phyloP scores from a whole-genome alignment of 2,113 vertebrate genomes.

The Calidris pugnax region DNA sequence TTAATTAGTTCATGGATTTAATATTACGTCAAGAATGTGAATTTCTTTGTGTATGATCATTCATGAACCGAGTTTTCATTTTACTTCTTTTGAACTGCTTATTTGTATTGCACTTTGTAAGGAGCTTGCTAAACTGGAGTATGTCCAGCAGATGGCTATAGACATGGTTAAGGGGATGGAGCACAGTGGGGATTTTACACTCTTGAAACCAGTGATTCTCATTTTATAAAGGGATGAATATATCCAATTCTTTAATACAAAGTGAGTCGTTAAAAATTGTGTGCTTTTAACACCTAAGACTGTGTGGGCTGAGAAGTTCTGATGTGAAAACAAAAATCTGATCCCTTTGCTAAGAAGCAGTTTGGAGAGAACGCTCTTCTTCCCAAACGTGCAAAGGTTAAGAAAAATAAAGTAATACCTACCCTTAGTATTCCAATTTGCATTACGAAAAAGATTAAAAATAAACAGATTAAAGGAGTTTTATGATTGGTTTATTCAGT shows the following conservation, averaged over 20 bases:
- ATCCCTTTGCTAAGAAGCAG: not conserved
- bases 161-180: not conserved
- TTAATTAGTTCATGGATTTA: not conserved
- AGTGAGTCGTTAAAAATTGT: not conserved
- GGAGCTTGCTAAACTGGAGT: not conserved
- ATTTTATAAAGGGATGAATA: not conserved
- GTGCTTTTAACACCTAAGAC: not conserved
- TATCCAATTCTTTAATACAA: slow-evolving; percentile 7
- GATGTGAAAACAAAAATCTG: slow-evolving; percentile 20
- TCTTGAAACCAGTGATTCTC: not conserved
- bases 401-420: not conserved
- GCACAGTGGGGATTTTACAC: not conserved
- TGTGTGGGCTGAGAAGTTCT: slow-evolving; percentile 9
- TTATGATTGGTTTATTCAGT: slow-evolving; percentile 60
- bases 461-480: slow-evolving; percentile 62
- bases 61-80: not conserved
- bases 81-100: not conserved
- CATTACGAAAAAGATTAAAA: slow-evolving; percentile 45
- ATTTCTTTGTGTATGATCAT: not conserved
- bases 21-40: not conserved
- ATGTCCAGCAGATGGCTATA: not conserved
- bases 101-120: not conserved
- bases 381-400: not conserved
- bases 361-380: not conserved
- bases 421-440: slow-evolving; percentile 15